phyloP scores from a whole-genome alignment of 2,888 invertebrate species.

The Carpatolechia fugitivella region DNA sequence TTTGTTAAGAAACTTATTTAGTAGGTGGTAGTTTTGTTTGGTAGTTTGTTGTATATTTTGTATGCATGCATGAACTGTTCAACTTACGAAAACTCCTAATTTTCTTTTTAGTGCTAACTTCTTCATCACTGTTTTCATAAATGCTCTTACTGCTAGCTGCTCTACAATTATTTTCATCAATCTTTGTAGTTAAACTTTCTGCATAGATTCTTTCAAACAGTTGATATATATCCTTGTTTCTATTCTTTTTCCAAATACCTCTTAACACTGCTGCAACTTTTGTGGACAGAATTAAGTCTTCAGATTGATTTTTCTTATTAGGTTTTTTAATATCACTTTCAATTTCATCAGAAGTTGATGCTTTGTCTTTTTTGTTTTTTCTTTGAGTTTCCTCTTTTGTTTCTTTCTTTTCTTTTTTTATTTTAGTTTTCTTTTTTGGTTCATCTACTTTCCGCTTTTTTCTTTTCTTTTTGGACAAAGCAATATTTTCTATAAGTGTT shows the following conservation, averaged over 20 bases:
- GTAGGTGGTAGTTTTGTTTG: too few species aligned
- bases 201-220: neutral
- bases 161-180: neutral
- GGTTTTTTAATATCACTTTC: neutral
- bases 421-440: neutral
- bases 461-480: neutral
- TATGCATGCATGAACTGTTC: too few species aligned
- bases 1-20: too few species aligned
- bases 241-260: slow-evolving; percentile 4
- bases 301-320: neutral
- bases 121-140: neutral
- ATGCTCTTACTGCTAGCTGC: neutral
- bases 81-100: neutral
- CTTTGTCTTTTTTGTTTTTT: neutral
- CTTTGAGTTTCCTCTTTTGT: neutral
- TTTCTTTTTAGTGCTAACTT: neutral
- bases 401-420: neutral
- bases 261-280: neutral
- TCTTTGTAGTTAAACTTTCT: neutral
- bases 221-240: neutral
- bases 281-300: neutral
- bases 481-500: neutral
- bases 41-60: too few species aligned
- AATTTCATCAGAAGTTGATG: neutral
- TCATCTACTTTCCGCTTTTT: neutral